These are phyloP conservation scores for Cyclargus thomasi DNA, from an alignment of 1,140 invertebrate species.

Conservation along the genomic window DNA sequence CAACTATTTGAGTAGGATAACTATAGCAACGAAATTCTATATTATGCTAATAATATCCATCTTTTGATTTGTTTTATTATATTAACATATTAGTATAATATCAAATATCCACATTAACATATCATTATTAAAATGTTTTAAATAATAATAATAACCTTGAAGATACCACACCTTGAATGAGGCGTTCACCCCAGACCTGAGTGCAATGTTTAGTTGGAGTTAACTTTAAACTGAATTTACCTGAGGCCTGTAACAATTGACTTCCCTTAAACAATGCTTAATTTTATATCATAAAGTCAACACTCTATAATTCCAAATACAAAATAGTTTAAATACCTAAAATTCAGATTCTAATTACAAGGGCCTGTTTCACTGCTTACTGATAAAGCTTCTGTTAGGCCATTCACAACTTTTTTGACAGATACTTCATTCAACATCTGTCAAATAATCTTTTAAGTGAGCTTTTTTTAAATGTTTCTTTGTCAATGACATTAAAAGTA, in stretches of 20 bases:
- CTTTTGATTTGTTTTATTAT: not conserved
- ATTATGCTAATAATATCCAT: not conserved
- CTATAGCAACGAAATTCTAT: too few relatives aligned
- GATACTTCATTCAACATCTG: too few relatives aligned
- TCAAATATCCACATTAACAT: not conserved
- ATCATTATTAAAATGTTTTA: not conserved
- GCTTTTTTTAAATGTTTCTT: too few relatives aligned
- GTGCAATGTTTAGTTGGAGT: not conserved
- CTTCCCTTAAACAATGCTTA: not conserved
- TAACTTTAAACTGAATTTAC: not conserved
- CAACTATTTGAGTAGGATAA: too few relatives aligned
- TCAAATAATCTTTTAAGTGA: too few relatives aligned
- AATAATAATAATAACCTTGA: slow-evolving; percentile 1
- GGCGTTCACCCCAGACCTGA: not conserved
- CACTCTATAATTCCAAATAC: too few relatives aligned
- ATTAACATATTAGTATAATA: not conserved
- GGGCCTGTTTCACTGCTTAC: too few relatives aligned
- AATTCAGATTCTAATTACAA: too few relatives aligned
- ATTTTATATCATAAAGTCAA: not conserved
- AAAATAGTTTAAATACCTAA: too few relatives aligned
- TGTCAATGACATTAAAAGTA: too few relatives aligned
- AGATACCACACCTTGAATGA: not conserved
- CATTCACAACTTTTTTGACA: too few relatives aligned
- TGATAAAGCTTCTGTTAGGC: too few relatives aligned
- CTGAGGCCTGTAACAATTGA: not conserved